phyloP scores from a whole-genome alignment of 2,888 invertebrate genomes.

The Mimachlamys varia region DNA sequence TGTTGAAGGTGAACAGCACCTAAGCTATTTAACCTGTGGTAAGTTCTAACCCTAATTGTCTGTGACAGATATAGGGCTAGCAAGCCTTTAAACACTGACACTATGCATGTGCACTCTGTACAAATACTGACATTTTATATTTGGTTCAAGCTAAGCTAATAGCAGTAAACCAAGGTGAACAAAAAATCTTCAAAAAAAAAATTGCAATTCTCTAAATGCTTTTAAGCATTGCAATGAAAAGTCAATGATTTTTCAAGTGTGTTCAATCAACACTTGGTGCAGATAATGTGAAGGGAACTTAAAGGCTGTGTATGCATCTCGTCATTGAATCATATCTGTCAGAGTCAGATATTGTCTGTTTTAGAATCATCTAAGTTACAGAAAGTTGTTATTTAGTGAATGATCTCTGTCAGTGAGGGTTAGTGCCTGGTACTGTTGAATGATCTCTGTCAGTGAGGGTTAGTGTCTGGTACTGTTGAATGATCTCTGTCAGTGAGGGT shows the following conservation, averaged over 20 bases:
- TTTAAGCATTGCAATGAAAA: conserved; percentile 11
- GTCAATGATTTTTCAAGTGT: conserved; percentile 21
- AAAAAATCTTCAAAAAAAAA: neutral
- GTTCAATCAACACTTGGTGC: neutral
- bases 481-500: neutral
- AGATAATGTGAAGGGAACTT: neutral
- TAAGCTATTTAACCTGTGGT: neutral
- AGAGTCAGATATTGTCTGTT: no score
- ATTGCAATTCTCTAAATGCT: neutral
- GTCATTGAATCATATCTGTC: neutral
- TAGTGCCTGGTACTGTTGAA: neutral
- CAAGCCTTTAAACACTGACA: conserved; percentile 5
- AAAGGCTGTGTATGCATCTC: neutral
- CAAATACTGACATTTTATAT: neutral
- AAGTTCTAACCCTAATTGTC: neutral
- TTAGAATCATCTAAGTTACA: neutral
- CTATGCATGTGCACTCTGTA: neutral
- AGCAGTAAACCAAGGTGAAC: neutral
- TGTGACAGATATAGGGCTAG: neutral
- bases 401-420: neutral
- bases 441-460: neutral
- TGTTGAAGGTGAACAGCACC: neutral
- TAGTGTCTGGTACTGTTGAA: neutral
- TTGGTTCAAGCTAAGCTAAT: neutral
- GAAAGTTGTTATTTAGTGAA: neutral